phyloP scores from a whole-genome alignment of 2,888 invertebrate species.

The Melinopterus prodromus region DNA sequence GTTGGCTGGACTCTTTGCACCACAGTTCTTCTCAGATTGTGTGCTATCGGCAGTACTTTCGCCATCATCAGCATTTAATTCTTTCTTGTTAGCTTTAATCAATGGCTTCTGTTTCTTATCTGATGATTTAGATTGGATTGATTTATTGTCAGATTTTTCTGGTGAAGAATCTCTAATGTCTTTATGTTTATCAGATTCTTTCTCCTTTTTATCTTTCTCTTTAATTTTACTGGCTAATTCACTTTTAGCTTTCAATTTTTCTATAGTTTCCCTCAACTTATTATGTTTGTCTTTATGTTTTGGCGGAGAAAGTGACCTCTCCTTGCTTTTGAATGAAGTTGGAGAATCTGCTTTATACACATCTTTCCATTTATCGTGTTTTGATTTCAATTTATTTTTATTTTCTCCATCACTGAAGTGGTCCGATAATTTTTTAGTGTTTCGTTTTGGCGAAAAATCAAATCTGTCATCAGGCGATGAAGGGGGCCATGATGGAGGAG shows the following conservation, averaged over 20 bases:
- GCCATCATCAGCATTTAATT: constrained; percentile 52
- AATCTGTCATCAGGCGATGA: constrained; percentile 54
- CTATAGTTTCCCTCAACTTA: constrained; percentile 64
- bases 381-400: constrained; percentile 46
- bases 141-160: constrained; percentile 40
- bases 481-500: constrained; percentile 55
- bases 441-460: constrained; percentile 47
- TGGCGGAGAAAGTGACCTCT: constrained; percentile 30
- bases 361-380: constrained; percentile 51
- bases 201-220: constrained; percentile 48
- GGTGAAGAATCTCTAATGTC: constrained; percentile 45
- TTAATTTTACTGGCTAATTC: constrained; percentile 63
- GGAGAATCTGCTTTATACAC: constrained; percentile 43
- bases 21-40: constrained; percentile 46
- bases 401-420: constrained; percentile 47
- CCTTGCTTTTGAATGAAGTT: constrained; percentile 29
- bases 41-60: constrained; percentile 52
- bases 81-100: constrained; percentile 36
- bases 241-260: constrained; percentile 71
- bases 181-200: constrained; percentile 50
- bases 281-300: constrained; percentile 58
- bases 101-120: constrained; percentile 30
- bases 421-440: constrained; percentile 37
- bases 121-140: constrained; percentile 36
- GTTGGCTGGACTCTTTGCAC: constrained; percentile 51